Conservation (phyloP, 1,140 invertebrate species). For the Grapholita molesta region DNA sequence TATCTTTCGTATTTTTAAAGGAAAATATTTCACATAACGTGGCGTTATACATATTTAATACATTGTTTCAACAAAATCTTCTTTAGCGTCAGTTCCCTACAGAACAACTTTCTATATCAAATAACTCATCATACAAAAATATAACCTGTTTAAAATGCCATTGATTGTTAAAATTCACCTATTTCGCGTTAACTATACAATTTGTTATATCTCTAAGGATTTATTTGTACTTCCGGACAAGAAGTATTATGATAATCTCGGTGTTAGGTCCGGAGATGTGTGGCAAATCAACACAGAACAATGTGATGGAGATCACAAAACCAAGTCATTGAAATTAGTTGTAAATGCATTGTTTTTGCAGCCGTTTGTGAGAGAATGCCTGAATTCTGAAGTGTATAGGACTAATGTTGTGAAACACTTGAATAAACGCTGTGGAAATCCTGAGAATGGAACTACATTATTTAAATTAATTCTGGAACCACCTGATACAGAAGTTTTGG, state of each 20-base stretch:
- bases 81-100: not conserved
- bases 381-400: constrained; percentile 54
- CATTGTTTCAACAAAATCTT: not conserved
- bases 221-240: constrained; percentile 42
- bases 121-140: not conserved
- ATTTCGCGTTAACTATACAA: constrained; percentile 46
- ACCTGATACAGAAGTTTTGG: constrained; percentile 81
- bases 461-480: constrained; percentile 68
- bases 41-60: not conserved
- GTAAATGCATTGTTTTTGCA: constrained; percentile 51
- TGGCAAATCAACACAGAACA: constrained; percentile 24
- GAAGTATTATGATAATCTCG: constrained; percentile 37
- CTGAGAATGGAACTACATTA: constrained; percentile 44
- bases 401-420: constrained; percentile 49
- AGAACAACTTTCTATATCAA: not conserved
- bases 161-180: constrained; percentile 49
- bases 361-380: constrained; percentile 58
- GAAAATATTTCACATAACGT: not conserved
- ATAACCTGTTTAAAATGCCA: constrained; percentile 39
- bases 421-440: constrained; percentile 34
- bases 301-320: constrained; percentile 18
- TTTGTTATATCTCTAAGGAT: constrained; percentile 56
- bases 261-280: constrained; percentile 38
- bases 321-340: constrained; percentile 39
- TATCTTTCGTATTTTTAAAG: not conserved